These are phyloP conservation scores for Micrastur ruficollis DNA, from an alignment of 2,797 vertebrate genomes.

Conservation along the genomic window DNA sequence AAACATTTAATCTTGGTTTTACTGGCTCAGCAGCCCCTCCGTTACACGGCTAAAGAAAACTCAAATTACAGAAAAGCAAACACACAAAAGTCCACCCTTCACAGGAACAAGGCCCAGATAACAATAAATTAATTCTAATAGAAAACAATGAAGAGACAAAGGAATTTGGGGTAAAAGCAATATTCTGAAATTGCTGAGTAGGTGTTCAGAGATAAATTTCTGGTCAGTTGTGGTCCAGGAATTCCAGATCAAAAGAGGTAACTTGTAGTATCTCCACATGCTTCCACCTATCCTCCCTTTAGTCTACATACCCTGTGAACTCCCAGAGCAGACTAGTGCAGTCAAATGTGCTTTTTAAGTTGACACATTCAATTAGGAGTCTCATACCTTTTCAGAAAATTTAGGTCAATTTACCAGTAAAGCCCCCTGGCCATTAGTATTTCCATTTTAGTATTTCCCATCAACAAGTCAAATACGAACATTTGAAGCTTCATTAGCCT, in stretches of 20 bases:
- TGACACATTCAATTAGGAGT: neutral
- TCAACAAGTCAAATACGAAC: neutral
- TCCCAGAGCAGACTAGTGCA: neutral
- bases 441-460: neutral
- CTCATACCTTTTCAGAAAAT: neutral
- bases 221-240: neutral
- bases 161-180: neutral
- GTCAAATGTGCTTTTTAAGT: neutral
- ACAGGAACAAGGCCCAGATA: neutral
- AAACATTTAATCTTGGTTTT: neutral
- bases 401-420: neutral
- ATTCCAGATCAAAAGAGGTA: neutral
- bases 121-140: neutral
- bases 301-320: neutral
- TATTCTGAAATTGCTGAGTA: neutral
- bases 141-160: neutral
- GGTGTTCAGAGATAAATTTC: neutral
- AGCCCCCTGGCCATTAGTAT: neutral
- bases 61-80: neutral
- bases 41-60: neutral
- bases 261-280: neutral
- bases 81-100: neutral
- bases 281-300: neutral
- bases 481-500: slow-evolving; percentile 7
- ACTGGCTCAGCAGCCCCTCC: neutral